Evolutionary conservation across 2,888 invertebrate genomes (phyloP).

Genomic region (Ceriagrion tenellum): DNA sequence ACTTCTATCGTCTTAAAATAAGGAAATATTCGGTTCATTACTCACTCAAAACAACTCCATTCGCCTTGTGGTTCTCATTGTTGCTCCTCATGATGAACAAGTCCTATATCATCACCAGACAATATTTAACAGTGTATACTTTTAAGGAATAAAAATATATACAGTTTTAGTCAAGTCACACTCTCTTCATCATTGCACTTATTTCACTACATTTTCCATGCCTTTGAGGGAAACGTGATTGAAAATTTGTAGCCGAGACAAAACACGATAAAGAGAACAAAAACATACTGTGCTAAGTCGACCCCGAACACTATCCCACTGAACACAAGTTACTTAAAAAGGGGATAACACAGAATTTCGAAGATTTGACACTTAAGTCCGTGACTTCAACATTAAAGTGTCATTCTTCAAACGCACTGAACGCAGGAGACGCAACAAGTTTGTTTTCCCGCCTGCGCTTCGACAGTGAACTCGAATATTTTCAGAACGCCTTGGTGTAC

Average conservation of each 20-base stretch:
- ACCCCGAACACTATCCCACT: background rate
- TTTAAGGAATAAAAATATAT: background rate
- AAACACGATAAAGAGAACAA: background rate
- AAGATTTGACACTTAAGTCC: background rate
- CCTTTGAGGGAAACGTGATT: background rate
- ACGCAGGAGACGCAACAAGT: constrained; percentile 30
- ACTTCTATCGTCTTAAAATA: background rate
- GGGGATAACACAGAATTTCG: background rate
- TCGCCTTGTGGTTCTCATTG: constrained; percentile 62
- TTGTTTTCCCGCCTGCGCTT: constrained; percentile 60
- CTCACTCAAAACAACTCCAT: constrained; percentile 40
- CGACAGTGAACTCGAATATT: background rate
- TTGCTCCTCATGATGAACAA: constrained; percentile 49
- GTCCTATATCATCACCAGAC: background rate
- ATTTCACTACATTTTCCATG: constrained; percentile 44
- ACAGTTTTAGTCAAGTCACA: background rate
- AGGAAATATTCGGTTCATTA: background rate
- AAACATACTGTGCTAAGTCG: background rate
- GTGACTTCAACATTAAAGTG: background rate
- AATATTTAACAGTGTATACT: background rate
- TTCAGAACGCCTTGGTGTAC: background rate
- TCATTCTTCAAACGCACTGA: background rate
- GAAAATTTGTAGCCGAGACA: background rate
- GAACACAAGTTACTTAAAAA: background rate
- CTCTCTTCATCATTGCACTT: constrained; percentile 42